Evolutionary conservation across 2,113 vertebrate genomes (phyloP), one percentile per base, ranked within the genome.

Genomic region (Craseonycteris thonglongyai): DNA sequence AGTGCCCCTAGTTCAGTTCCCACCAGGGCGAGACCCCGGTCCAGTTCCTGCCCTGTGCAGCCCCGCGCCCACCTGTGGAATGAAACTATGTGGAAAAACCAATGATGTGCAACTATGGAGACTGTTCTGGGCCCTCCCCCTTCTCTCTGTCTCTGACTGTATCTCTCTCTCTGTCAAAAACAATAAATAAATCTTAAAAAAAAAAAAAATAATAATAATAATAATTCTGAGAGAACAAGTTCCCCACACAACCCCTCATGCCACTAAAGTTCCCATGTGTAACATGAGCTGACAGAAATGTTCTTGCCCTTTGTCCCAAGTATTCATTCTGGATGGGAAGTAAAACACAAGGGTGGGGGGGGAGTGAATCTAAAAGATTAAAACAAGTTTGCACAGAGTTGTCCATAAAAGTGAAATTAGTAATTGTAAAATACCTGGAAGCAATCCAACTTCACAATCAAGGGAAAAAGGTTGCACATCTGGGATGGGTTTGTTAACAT

Each of bases 271-370:
- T 35, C 51, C 75, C 58, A 42, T 28, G 26, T 74, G 40, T 56
- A 85, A 74, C 19, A 47, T 59, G 33, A 96, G 38, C n/a, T 79
- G 71, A 78, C 63, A 94, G 93, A 95, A 88, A 94, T 47, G 49
- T 75, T 72, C 72, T 82, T 88, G 61, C 26, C 42, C 61, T 86
- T 92, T 85, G 91, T n/a, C 74, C 78, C 45, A 88, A 84, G 58
- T 63, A 83, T 87, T 97, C 71, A 59, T 83, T 84, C 61, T 93
- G 63, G 59, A 87, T 69, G 61, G n/a, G 72, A 83, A 94, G 86
- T 59, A 94, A 88, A 92, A 76, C 76, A 38, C 58, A 65, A 78
- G 49, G 33, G 4, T 5, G 5, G 21, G 49, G 33, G 4, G 7
- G 5, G 21, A 5, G 8, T 33, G 35, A 45, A 49, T 40, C 38